Conservation (phyloP, 2,797 vertebrate species). For the Lateolabrax maculatus region DNA sequence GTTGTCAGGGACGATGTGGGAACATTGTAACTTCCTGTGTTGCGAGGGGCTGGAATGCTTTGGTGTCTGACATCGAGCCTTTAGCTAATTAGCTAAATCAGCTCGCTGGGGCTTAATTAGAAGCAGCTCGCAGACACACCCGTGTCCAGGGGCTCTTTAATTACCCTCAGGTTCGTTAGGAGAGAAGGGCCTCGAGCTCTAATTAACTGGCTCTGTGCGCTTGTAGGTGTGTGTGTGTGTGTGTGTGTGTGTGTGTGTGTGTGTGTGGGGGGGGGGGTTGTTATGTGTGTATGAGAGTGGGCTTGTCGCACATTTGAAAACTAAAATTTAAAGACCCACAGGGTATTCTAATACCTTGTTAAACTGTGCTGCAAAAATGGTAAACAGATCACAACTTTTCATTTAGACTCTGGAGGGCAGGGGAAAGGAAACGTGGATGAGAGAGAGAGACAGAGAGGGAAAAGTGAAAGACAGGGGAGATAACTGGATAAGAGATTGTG, state of each 20-base stretch:
- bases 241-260: conserved; percentile 38
- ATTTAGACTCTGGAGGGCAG: conserved; percentile 29
- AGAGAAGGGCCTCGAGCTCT: conserved; percentile 80
- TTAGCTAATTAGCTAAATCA: conserved; percentile 88
- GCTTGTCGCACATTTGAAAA: conserved; percentile 55
- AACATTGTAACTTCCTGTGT: conserved; percentile 76
- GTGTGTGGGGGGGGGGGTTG: conserved; percentile 43
- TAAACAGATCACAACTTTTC: conserved; percentile 59
- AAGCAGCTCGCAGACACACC: conserved; percentile 80
- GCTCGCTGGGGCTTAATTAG: conserved; percentile 88
- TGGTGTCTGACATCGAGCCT: conserved; percentile 76
- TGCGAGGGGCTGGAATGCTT: conserved; percentile 77
- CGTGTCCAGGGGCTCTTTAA: conserved; percentile 85
- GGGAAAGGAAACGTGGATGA: not conserved
- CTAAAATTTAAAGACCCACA: conserved; percentile 55
- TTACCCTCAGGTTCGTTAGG: conserved; percentile 85
- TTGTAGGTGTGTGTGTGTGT: conserved; percentile 42
- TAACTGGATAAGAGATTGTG: conserved; percentile 55
- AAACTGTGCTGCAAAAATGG: conserved; percentile 57
- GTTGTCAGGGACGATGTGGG: conserved; percentile 78
- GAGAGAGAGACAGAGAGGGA: conserved; percentile 4
- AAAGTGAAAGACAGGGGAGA: conserved; percentile 37
- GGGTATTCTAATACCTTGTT: conserved; percentile 68
- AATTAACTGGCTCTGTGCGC: conserved; percentile 78
- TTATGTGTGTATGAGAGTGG: conserved; percentile 37